phyloP scores from a whole-genome alignment of 1,140 invertebrate genomes.

The Drosophila tani region DNA sequence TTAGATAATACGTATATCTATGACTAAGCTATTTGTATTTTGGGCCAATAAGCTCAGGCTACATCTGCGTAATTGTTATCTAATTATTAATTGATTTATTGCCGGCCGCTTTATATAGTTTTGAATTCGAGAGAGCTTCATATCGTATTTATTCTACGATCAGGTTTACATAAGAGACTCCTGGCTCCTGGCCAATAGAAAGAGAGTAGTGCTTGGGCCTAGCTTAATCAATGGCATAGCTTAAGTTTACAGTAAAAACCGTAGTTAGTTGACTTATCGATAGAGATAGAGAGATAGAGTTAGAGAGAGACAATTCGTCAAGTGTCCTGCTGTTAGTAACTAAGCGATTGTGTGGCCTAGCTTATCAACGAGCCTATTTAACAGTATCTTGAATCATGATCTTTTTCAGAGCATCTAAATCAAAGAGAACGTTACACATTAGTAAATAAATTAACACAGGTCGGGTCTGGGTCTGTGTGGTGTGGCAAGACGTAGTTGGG shows the following conservation, averaged over 20 bases:
- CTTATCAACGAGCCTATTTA: conserved; percentile 71
- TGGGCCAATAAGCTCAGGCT: conserved; percentile 52
- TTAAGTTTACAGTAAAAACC: conserved; percentile 63
- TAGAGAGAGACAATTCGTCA: conserved; percentile 65
- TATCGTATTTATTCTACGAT: conserved; percentile 23
- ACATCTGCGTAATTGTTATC: conserved; percentile 23
- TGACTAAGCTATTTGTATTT: conserved; percentile 25
- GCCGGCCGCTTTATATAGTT: conserved; percentile 3
- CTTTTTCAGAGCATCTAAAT: conserved; percentile 84
- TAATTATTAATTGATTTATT: conserved; percentile 42
- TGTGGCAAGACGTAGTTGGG: conserved; percentile 46
- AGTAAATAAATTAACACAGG: conserved; percentile 51
- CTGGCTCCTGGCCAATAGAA: conserved; percentile 19
- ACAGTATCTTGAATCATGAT: conserved; percentile 58
- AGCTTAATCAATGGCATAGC: conserved; percentile 67
- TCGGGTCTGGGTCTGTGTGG: not conserved
- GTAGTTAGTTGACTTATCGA: conserved; percentile 62
- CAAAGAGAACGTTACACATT: conserved; percentile 77
- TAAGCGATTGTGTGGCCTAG: conserved; percentile 71
- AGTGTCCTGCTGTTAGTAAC: conserved; percentile 71
- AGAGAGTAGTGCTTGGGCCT: conserved; percentile 27
- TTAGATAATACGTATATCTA: conserved; percentile 32
- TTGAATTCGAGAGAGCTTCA: conserved; percentile 35
- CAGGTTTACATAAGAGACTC: conserved; percentile 13
- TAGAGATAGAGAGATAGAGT: conserved; percentile 56